These are phyloP conservation scores for Condylura cristata DNA, from an alignment of 2,113 vertebrate species.

Conservation along the genomic window DNA sequence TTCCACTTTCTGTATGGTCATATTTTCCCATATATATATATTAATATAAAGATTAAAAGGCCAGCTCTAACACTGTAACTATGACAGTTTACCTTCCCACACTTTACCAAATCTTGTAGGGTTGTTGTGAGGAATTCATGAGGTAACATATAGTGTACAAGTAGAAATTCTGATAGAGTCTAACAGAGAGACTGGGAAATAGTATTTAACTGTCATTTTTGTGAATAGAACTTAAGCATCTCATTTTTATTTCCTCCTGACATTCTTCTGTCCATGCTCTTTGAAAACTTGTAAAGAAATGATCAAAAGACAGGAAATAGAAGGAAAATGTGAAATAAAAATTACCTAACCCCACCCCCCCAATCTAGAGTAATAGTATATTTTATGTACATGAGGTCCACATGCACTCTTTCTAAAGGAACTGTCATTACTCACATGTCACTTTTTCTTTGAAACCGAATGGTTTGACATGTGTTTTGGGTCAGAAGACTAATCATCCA, in stretches of 20 bases:
- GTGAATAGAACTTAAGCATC: neutral
- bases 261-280: neutral
- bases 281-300: conserved; percentile 46
- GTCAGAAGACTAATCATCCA: conserved; percentile 8
- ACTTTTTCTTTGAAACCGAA: conserved; percentile 46
- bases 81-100: neutral
- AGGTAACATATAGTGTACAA: neutral
- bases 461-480: neutral
- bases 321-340: conserved; percentile 45
- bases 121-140: neutral
- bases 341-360: no score
- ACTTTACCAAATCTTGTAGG: neutral
- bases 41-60: conserved; percentile 23
- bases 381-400: conserved; percentile 49
- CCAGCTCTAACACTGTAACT: neutral
- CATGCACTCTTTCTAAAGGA: neutral
- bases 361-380: conserved; percentile 19
- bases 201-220: neutral
- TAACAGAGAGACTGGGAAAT: neutral
- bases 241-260: conserved; percentile 24
- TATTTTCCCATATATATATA: neutral
- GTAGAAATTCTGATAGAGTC: neutral
- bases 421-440: conserved; percentile 1
- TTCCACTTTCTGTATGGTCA: neutral
- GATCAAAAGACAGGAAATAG: conserved; percentile 65